Evolutionary conservation across 2,797 vertebrate genomes (phyloP).

Genomic region (Neopelma chrysocephalum): DNA sequence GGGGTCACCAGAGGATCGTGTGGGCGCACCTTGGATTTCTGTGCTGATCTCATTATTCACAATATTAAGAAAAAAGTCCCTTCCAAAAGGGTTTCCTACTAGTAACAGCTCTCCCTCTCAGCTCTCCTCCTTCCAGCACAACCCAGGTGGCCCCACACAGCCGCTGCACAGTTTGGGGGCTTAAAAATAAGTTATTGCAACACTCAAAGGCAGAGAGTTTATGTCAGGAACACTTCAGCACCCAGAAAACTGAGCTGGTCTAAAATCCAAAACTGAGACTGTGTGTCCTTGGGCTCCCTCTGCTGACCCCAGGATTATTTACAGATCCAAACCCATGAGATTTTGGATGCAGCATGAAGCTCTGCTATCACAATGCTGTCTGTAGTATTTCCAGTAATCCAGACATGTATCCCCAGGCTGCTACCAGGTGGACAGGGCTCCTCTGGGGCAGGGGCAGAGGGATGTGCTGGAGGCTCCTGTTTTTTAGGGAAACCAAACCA

Average conservation of each 20-base stretch:
- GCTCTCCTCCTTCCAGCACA: background rate
- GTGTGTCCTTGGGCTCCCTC: slow-evolving; percentile 39
- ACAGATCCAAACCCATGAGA: background rate
- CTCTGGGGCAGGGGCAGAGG: background rate
- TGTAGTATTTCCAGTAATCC: accelerated
- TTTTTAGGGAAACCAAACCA: background rate
- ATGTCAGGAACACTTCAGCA: slow-evolving; percentile 24
- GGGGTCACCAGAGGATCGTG: background rate
- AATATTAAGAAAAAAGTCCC: background rate
- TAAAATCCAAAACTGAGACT: background rate
- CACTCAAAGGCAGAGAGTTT: background rate
- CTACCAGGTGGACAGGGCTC: background rate
- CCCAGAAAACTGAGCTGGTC: background rate
- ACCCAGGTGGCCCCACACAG: background rate
- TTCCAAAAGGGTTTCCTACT: background rate
- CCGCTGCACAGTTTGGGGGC: background rate
- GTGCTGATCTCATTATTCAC: background rate
- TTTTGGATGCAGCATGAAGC: background rate
- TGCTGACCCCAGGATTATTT: background rate
- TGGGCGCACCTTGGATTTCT: background rate
- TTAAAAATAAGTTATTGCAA: background rate
- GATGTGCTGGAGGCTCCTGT: background rate
- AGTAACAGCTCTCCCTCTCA: background rate
- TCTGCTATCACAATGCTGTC: accelerated
- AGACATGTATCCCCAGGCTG: background rate